Base-by-base conservation (phyloP, 2,888 invertebrate genomes). In the Xylota segnis region DNA sequence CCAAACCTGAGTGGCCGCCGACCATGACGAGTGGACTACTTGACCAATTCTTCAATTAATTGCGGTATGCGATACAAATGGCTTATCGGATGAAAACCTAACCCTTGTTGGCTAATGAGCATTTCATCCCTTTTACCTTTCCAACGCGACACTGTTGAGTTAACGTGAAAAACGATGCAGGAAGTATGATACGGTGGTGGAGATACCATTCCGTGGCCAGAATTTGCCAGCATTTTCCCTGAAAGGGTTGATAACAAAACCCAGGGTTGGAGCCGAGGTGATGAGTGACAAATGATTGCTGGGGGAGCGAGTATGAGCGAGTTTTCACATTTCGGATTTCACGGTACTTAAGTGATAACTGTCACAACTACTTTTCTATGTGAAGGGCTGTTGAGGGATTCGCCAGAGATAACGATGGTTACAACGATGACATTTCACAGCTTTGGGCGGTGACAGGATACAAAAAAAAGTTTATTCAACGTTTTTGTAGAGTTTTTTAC, bases 281-380 rank as follows among this genome's bases (percentile, higher is more conserved):
- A 0, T 47, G 63, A 74, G 52, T 81, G 82, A 82, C 82, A 75
- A 68, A 75, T 75, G 68, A 63, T 63, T 82, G 40, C 47, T 56
- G 23, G 3, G 47, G 40, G 18, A 29, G 54, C 18, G n/a, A 16
- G 45, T 43, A 43, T 56, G 14, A 47, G 63, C 9, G 70, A 47
- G 50, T 47, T 58, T 75, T 75, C 75, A n/a, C n/a, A 65, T 61
- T 70, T 58, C 40, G 70, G 50, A 75, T 75, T 82, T 70, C 37
- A 65, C 56, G 40, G 40, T 70, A 50, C 68, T 75, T 75, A 75
- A 82, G 56, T 70, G 75, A 75, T 82, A 63, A 70, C 74, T 75
- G 75, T 75, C 75, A 63, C 50, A 56, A 63, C 61, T 66, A 29
- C 32, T 65, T 29, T 74, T 59, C 34, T 61, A 14, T 68, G 29